These are phyloP conservation scores for Pterophyllum scalare DNA, from an alignment of 2,113 vertebrate species.

Conservation along the genomic window DNA sequence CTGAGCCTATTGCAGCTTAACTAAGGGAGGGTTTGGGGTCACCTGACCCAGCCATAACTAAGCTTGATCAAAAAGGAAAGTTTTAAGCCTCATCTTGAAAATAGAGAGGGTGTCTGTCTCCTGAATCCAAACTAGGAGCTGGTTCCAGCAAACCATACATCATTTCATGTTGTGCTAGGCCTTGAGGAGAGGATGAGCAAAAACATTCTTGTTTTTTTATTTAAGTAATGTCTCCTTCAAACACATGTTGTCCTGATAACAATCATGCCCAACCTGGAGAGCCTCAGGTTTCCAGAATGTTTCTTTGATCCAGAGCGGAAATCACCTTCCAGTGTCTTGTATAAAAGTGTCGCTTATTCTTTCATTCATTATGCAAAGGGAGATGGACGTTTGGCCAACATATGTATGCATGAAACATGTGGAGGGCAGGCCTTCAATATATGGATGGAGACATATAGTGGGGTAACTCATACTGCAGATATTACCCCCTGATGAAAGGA, in stretches of 20 bases:
- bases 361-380: slow-evolving; percentile 36
- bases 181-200: slow-evolving; percentile 3
- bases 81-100: too few species aligned
- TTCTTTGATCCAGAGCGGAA: slow-evolving; percentile 49
- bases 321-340: slow-evolving; percentile 47
- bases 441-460: slow-evolving; percentile 16
- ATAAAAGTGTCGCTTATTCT: slow-evolving; percentile 63
- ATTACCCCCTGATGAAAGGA: slow-evolving; percentile 55
- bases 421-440: slow-evolving; percentile 43
- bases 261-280: slow-evolving; percentile 44
- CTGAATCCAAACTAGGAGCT: too few species aligned
- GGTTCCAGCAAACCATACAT: slow-evolving; percentile 47
- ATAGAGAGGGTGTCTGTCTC: too few species aligned
- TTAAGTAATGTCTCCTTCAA: slow-evolving; percentile 28
- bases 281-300: slow-evolving; percentile 15
- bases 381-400: slow-evolving; percentile 50
- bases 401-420: slow-evolving; percentile 58
- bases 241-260: slow-evolving; percentile 30
- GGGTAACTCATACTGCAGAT: slow-evolving; percentile 23
- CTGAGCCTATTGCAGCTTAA: too few species aligned
- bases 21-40: too few species aligned
- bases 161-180: background rate
- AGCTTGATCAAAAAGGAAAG: too few species aligned
- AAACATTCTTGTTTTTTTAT: slow-evolving; percentile 23
- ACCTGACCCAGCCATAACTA: too few species aligned